These are phyloP conservation scores for Aproaerema taeniolella DNA, from an alignment of 2,888 invertebrate species.

Conservation along the genomic window DNA sequence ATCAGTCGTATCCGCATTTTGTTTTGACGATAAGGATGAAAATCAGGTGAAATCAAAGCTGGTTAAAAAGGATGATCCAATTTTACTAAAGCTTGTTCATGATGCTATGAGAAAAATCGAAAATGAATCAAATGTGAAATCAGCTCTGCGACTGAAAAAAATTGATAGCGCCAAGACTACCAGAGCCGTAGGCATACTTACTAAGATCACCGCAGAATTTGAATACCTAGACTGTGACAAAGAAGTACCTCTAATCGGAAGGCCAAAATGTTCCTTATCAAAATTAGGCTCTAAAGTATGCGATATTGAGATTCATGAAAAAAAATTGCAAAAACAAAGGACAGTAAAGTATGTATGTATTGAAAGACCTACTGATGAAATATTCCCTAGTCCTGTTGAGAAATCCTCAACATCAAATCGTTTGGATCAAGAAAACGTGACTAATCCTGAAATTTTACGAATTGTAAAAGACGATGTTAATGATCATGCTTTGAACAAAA, in stretches of 20 bases:
- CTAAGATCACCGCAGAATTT: conserved; percentile 41
- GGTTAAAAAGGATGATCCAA: conserved; percentile 40
- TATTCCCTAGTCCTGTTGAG: conserved; percentile 27
- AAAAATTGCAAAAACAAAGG: conserved; percentile 39
- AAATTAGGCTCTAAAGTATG: conserved; percentile 44
- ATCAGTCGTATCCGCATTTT: conserved; percentile 67
- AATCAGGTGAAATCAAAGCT: conserved; percentile 26
- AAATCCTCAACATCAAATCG: too few species aligned
- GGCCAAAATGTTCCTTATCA: conserved; percentile 41
- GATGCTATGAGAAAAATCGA: conserved; percentile 47
- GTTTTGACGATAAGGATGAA: conserved; percentile 48
- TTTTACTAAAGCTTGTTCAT: conserved; percentile 36
- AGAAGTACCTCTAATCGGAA: conserved; percentile 28
- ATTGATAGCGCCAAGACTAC: conserved; percentile 43
- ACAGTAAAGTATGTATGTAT: conserved; percentile 44
- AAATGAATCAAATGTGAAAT: conserved; percentile 42
- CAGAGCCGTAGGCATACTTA: conserved; percentile 40
- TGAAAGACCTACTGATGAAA: conserved; percentile 37
- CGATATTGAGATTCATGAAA: conserved; percentile 44
- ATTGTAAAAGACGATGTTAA: too few species aligned
- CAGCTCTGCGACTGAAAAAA: conserved; percentile 40
- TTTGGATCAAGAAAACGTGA: too few species aligned
- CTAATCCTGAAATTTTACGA: too few species aligned
- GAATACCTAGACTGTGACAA: conserved; percentile 48
- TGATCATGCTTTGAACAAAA: too few species aligned